Base-by-base conservation (phyloP, 2,888 invertebrate genomes). In the Dione vanillae region DNA sequence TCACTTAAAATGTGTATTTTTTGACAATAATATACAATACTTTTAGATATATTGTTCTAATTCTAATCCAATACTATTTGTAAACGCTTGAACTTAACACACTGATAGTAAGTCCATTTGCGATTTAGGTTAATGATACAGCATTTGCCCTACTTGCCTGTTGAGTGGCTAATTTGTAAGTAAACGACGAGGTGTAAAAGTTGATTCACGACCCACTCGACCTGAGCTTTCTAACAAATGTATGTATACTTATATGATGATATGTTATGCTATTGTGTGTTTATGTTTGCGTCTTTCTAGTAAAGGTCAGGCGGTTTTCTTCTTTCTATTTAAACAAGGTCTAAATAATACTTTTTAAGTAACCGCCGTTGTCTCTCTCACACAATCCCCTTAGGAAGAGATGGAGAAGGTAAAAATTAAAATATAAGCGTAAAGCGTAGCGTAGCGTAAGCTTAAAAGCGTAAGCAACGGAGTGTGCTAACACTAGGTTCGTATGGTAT, bases 121-220 rank as follows among this genome's bases (percentile, higher is more conserved):
- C 59, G 35, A 69, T 65, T 47, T 73, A 51, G 73, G 71, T 71
- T 73, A 73, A 73, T 62, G 73, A 56, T 68, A 56, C 37, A 27
- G 41, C 64, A 45, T 70, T 70, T 70, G 54, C 68, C 68, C 67
- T 40, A 37, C 62, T 56, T 45, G 43, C 43, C 41, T 65, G 58
- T 49, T 40, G 61, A 66, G 67, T 59, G 51, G 70, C 58, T 70
- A 67, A 72, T 70, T 70, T 58, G 58, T 69, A 54, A 62, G 69
- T 49, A 51, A 66, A 66, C 66, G 52, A 56, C 35, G 59, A 64
- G 47, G 16, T 54, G 54, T 67, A 67, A 62, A 56, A 49, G 56
- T 69, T 64, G 68, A 65, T 59, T 66, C 43, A 40, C 14, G 70
- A 16, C 59, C 67, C 41, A 67, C 69, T 69, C 65, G 69, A 69